These are phyloP conservation scores for Pterostichus madidus DNA, from an alignment of 2,888 invertebrate species.

Conservation along the genomic window DNA sequence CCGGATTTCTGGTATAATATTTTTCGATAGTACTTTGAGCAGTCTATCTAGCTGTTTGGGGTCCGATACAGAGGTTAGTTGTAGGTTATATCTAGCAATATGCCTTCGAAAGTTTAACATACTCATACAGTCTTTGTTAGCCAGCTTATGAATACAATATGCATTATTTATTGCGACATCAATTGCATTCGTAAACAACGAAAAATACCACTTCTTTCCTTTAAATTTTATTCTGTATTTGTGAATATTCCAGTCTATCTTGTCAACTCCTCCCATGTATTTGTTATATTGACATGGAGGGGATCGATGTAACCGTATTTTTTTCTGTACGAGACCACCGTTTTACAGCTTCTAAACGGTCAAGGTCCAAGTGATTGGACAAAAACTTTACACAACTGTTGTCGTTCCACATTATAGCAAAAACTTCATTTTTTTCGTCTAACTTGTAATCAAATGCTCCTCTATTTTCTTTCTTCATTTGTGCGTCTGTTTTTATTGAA, in stretches of 20 bases:
- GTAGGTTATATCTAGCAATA: constrained; percentile 53
- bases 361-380: constrained; percentile 34
- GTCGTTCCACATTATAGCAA: constrained; percentile 47
- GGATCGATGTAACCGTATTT: constrained; percentile 36
- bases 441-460: constrained; percentile 40
- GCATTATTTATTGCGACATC: constrained; percentile 15
- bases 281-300: constrained; percentile 49
- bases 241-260: constrained; percentile 58
- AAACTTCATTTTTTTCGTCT: constrained; percentile 45
- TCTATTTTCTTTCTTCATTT: constrained; percentile 42
- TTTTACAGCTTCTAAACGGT: constrained; percentile 23
- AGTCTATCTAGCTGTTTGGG: constrained; percentile 43
- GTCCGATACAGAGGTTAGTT: constrained; percentile 43
- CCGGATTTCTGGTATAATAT: constrained; percentile 12
- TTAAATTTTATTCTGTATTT: constrained; percentile 57
- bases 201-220: constrained; percentile 52
- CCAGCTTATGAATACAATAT: constrained; percentile 27
- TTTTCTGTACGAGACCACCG: constrained; percentile 43
- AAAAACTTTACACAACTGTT: constrained; percentile 55
- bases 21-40: neutral
- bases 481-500: constrained; percentile 38
- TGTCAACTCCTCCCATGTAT: constrained; percentile 57
- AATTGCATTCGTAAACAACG: constrained; percentile 43
- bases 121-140: constrained; percentile 6
- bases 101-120: constrained; percentile 46